Conservation (phyloP, 2,797 vertebrate genomes). For the Gallinago stenura region DNA sequence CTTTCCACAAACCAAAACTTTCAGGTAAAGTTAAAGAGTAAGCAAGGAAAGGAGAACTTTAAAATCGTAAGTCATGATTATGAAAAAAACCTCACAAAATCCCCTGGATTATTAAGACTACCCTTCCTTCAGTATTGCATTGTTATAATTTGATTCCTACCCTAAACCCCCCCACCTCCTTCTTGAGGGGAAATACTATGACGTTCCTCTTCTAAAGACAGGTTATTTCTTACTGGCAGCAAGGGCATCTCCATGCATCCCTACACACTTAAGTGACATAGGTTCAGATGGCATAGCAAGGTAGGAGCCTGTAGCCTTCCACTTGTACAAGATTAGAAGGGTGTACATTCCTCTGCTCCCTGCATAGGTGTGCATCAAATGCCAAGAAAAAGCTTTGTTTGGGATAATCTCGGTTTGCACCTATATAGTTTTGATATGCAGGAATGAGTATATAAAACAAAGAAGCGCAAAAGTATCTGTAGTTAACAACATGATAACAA, state of each 20-base stretch:
- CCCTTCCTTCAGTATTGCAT: neutral
- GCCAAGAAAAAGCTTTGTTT: neutral
- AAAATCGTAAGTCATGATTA: neutral
- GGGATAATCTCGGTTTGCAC: neutral
- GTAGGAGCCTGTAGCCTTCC: neutral
- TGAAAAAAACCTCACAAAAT: neutral
- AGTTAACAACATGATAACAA: neutral
- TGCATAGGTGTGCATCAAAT: neutral
- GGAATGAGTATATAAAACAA: neutral
- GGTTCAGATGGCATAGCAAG: neutral
- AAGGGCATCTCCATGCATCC: neutral
- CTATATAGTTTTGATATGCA: neutral
- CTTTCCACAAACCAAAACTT: neutral
- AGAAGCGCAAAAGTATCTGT: neutral
- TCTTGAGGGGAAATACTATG: neutral
- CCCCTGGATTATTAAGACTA: neutral
- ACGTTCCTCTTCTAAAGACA: neutral
- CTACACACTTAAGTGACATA: neutral
- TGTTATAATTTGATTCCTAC: neutral
- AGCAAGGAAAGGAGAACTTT: neutral
- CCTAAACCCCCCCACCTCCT: accelerated
- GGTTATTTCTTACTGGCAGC: neutral
- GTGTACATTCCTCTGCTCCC: neutral
- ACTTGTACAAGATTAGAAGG: neutral
- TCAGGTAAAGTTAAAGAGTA: neutral